Evolutionary conservation across 2,888 invertebrate species (phyloP), one percentile per base, ranked within the genome.

Genomic region (Kryphioiulus occultus): DNA sequence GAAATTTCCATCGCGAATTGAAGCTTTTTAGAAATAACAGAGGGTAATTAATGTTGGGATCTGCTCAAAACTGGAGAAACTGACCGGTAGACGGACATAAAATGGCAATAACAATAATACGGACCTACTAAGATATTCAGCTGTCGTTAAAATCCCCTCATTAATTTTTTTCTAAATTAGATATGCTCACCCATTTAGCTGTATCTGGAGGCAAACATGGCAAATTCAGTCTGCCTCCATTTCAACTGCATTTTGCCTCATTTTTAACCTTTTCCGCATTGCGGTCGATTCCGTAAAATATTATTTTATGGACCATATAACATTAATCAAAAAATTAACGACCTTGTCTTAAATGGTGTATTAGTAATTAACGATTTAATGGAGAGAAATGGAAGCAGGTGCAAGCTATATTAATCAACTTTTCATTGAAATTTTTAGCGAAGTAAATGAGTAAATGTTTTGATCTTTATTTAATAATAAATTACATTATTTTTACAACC

Each of bases 61-160:
- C 68, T 68, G 68, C 53, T 7, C 22, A 59, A 59, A 59, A 59
- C 59, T n/a, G 22, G 59, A n/a, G 26, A 68, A 68, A 68, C 22
- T 26, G 68, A 26, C 26, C 68, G 9, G 68, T 12, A 68, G 68
- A 68, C 26, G 68, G 22, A 68, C 68, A 68, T 68, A 68, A 68
- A 68, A 68, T 68, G 68, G 68, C 68, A 68, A 68, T 68, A 68
- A 68, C 68, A 68, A 68, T 68, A 68, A 68, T 26, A 68, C 26
- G 26, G 68, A 26, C 26, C 68, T 68, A 10, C 68, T 68, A 26
- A 68, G 68, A 68, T 68, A 26, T 26, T 68, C 68, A 12, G 10
- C 68, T 1, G 26, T 68, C 22, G 26, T 68, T 26, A 68, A 68
- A 68, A 12, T 68, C 26, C 26, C 26, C 68, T 68, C 68, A 68